Evolutionary conservation across 2,113 vertebrate genomes (phyloP), one percentile per base, ranked within the genome.

Genomic region (Stercorarius parasiticus): DNA sequence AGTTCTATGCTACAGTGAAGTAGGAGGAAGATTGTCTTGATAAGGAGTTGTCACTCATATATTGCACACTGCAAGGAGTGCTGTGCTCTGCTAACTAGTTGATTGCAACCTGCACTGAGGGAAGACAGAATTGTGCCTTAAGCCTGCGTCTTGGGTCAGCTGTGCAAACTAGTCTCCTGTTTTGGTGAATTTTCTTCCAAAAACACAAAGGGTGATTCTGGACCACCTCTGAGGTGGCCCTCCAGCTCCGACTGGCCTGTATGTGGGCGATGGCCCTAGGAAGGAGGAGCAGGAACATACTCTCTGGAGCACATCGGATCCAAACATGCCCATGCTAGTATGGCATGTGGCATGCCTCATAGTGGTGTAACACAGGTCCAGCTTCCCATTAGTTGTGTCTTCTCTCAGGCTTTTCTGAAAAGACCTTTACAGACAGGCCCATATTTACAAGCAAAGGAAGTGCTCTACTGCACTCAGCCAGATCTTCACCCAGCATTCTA

Each of bases 191-290:
- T 42, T 55, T 55, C 30, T 80, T 80, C 45, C 53, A 61, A 67
- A 84, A 61, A 23, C 40, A 38, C 15, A 23, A 49, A 21, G n/a
- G 40, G 47, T 43, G 42, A 56, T 30, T 74, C 40, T 56, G 21
- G 19, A 34, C 61, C 53, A 21, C n/a, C 19, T 55, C n/a, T 43
- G 61, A 56, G 42, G 23, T n/a, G 58, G 38, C 43, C 53, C 10
- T 50, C 20, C 34, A 52, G 18, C 36, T 56, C 32, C 0, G 0
- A 7, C 22, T 56, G 10, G 38, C 40, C 61, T 22, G 6, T 3
- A 8, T 55, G 32, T n/a, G 22, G 11, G 52, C 2, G 0, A 2
- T 0, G 0, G 17, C 30, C 40, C 10, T 22, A 23, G 26, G 27
- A 72, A 71, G 42, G 15, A n/a, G 27, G 13, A 45, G 11, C 19